Evolutionary conservation across 2,888 invertebrate genomes (phyloP).

Genomic region (Hemicrepidius hirtus): DNA sequence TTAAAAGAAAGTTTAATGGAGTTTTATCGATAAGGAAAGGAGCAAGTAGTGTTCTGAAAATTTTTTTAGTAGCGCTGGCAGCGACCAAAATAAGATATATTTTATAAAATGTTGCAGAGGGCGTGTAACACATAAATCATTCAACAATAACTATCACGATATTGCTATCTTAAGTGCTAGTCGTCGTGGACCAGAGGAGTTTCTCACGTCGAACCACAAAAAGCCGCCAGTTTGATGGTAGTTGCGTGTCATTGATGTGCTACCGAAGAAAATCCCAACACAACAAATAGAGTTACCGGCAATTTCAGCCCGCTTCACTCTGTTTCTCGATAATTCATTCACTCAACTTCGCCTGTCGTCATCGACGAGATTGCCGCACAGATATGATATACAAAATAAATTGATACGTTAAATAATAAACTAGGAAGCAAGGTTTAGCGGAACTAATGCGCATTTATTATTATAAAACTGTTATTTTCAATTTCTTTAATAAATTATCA

Average conservation of each 20-base stretch:
- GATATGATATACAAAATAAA: slow-evolving; percentile 9
- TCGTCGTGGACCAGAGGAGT: slow-evolving; percentile 13
- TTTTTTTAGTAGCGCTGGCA: not conserved
- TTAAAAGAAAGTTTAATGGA: no score
- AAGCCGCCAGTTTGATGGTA: not conserved
- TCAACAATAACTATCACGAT: slow-evolving; percentile 40
- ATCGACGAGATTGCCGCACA: not conserved
- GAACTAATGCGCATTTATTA: not conserved
- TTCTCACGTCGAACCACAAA: slow-evolving; percentile 9
- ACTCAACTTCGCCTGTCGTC: slow-evolving; percentile 2
- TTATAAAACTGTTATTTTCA: not conserved
- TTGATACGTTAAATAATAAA: slow-evolving; percentile 13
- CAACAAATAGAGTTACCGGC: slow-evolving; percentile 14
- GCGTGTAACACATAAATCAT: slow-evolving; percentile 32
- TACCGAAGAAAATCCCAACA: slow-evolving; percentile 5
- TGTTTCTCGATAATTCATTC: slow-evolving; percentile 21
- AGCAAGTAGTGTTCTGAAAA: not conserved
- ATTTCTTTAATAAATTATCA: not conserved
- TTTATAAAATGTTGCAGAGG: slow-evolving; percentile 21
- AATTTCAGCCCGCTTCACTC: slow-evolving; percentile 24
- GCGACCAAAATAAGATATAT: slow-evolving; percentile 12
- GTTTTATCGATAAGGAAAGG: not conserved
- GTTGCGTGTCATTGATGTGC: slow-evolving; percentile 17
- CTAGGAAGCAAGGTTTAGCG: not conserved
- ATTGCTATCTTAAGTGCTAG: slow-evolving; percentile 34